phyloP scores from a whole-genome alignment of 1,140 invertebrate species.

The Bombus pascuorum region DNA sequence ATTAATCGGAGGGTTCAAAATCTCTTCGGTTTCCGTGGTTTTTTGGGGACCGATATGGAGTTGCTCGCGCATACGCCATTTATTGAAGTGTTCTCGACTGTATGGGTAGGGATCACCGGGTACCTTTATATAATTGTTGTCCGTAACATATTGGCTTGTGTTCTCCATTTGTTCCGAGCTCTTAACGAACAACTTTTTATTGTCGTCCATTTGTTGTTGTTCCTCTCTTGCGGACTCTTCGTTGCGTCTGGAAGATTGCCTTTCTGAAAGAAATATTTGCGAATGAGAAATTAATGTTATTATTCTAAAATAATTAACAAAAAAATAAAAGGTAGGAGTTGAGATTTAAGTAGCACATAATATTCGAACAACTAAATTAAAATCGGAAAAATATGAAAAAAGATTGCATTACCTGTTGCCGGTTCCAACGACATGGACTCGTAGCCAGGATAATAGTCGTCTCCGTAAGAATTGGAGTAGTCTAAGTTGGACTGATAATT shows the following conservation, averaged over 20 bases:
- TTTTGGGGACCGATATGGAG: neutral
- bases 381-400: neutral
- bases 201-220: neutral
- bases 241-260: neutral
- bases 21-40: neutral
- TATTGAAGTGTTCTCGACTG: slow-evolving; percentile 63
- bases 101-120: slow-evolving; percentile 71
- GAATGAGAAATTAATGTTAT: neutral
- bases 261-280: neutral
- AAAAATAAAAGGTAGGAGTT: neutral
- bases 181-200: neutral
- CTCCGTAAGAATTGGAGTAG: neutral
- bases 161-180: neutral
- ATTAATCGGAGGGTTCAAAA: neutral
- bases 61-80: slow-evolving; percentile 42
- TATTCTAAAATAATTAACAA: neutral
- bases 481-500: neutral
- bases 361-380: neutral
- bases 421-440: slow-evolving; percentile 11
- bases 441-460: slow-evolving; percentile 1
- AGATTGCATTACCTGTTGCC: neutral
- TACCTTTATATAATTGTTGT: slow-evolving; percentile 57
- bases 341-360: neutral
- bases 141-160: slow-evolving; percentile 4
- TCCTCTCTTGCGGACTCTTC: neutral